Base-by-base conservation (phyloP, 2,113 vertebrate genomes). In the Pelecanoides urinatrix region DNA sequence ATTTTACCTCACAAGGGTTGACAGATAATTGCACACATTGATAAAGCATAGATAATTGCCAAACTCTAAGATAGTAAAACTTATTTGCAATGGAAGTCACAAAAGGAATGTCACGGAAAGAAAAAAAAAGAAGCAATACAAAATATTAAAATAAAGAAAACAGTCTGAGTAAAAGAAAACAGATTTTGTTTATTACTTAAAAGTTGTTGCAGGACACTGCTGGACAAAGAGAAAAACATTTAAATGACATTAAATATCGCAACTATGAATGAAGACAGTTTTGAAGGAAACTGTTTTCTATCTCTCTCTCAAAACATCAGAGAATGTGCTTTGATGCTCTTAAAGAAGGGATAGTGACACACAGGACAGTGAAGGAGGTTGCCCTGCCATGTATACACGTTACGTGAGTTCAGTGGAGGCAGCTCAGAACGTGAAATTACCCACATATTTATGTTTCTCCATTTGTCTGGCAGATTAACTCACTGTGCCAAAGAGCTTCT, bases 101-200 rank as follows among this genome's bases (percentile, higher is more conserved):
- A 79, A 63, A 63, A 38, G 6, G 13, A 47, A 32, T 70, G 8
- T 17, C 30, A 72, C 9, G 11, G 15, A 75, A 55, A 50, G 17
- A 7, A 30, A 53, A 56, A 58, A 55, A 45, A 10, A 8, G 4
- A 47, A 18, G 7, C 4, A 83, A 22, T 16, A 34, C 3, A 75
- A 83, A 91, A 47, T 32, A 42, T 11, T 15, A 26, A 59, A 65
- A 50, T 34, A 32, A 50, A 42, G 29, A 22, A 66, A 66, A 79
- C 6, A 23, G 3, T 29, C 23, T 1, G 1, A 52, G 7, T 2
- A 5, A 66, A 77, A 62, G 7, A 67, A 52, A 44, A 25, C 2
- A 16, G 1, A 0, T 61, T 86, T 65, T 77, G 7, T 50, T 80
- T 59, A 42, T 58, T 62, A 58, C 21, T 32, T 38, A 32, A 49